These are phyloP conservation scores for Drosophila nr. perissopoda DNA, from an alignment of 2,888 invertebrate genomes.

Conservation along the genomic window DNA sequence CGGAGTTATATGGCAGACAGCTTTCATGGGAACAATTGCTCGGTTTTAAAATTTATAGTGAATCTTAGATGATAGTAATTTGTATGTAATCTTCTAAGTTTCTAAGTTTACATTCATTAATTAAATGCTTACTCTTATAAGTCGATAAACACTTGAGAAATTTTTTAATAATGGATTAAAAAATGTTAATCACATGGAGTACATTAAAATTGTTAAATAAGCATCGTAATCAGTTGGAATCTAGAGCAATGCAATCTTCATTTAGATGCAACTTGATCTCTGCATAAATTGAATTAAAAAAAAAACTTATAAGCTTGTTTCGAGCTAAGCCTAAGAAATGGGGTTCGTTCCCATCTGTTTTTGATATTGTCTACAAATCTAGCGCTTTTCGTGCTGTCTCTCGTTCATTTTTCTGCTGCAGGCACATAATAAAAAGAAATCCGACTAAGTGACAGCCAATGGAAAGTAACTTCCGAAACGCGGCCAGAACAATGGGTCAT, in stretches of 20 bases:
- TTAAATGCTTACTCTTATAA: neutral
- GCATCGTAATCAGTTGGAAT: neutral
- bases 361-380: conserved; percentile 18
- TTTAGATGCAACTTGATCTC: neutral
- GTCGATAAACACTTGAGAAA: neutral
- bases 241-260: neutral
- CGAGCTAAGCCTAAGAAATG: neutral
- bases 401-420: neutral
- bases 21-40: neutral
- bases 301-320: neutral
- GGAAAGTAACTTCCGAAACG: conserved; percentile 62
- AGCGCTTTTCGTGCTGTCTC: neutral
- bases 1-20: neutral
- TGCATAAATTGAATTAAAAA: neutral
- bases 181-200: neutral
- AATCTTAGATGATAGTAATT: neutral
- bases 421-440: conserved; percentile 39
- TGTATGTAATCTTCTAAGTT: neutral
- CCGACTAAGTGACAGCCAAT: conserved; percentile 51
- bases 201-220: neutral
- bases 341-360: conserved; percentile 1
- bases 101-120: neutral
- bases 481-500: conserved; percentile 75
- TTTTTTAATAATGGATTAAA: neutral
- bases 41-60: neutral